Base-by-base conservation (phyloP, 2,797 vertebrate species). In the Pristis pectinata region DNA sequence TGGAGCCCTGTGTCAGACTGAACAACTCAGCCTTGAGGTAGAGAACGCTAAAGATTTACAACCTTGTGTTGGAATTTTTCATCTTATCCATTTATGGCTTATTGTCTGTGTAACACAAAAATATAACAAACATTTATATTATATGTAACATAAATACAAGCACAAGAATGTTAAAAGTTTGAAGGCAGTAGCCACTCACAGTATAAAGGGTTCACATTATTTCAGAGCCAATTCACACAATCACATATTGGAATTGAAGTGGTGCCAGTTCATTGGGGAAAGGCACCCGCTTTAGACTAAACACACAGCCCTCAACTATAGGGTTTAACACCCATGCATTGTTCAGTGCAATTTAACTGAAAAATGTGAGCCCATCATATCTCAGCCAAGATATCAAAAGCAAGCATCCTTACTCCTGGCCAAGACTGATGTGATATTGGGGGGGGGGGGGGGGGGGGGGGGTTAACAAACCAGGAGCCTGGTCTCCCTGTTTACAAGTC, bases 81-180 rank as follows among this genome's bases (percentile, higher is more conserved):
- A 72, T 6, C 22, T 30, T 22, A 27, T 64, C 70, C 24, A 72
- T 24, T 24, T 72, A 24, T 61, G n/a, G 24, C 53, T 8, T 56
- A 30, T n/a, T 34, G 53, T n/a, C 24, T n/a, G 59, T n/a, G 9
- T 37, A 64, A 64, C 91, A 56, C 53, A 64, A 89, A 89, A 91
- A 41, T 44, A 41, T 79, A 79, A 53, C 41, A 49, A 72, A 93
- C 41, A 72, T 44, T 30, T 92, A 30, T 94, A 94, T 76, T 94
- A 76, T 94, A 53, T 70, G 87, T 59, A 15, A 59, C 80, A 87
- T 93, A 93, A 67, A 93, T 70, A 93, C 64, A 93, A 27, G 10
- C 64, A 49, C 24, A 93, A 15, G 19, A 22, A 72, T 93, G 41
- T 24, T 93, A 53, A 27, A 53, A 9, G 59, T 37, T 37, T 93